Evolutionary conservation across 1,140 invertebrate genomes (phyloP).

Genomic region (Meloidogyne exigua): DNA sequence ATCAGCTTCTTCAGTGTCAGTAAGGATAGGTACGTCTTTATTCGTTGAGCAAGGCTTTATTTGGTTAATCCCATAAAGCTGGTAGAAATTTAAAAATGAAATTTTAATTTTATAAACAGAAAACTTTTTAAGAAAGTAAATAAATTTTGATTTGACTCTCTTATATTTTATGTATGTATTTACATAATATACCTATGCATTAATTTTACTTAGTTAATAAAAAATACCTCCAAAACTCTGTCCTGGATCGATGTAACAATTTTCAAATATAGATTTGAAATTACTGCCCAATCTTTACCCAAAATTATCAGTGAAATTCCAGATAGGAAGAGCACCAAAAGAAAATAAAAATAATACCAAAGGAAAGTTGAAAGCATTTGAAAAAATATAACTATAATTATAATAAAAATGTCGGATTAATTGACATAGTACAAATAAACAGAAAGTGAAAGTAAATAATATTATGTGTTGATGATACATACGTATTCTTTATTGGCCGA

Average conservation of each 20-base stretch:
- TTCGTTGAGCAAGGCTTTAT: constrained; percentile 17
- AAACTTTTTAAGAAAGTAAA: no score
- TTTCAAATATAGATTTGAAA: constrained; percentile 30
- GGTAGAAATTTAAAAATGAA: background rate
- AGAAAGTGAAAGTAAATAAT: no score
- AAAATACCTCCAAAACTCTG: constrained; percentile 16
- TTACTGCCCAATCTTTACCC: constrained; percentile 23
- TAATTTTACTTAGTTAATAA: no score
- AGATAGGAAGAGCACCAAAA: constrained; percentile 20
- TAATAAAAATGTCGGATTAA: no score
- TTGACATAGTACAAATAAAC: no score
- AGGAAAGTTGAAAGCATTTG: constrained; percentile 27
- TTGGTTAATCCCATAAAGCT: constrained; percentile 2
- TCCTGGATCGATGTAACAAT: constrained; percentile 28
- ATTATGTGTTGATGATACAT: no score
- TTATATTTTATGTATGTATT: no score
- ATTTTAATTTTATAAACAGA: background rate
- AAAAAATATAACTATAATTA: no score
- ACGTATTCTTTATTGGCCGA: no score
- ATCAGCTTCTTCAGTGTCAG: background rate
- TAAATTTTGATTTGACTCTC: no score
- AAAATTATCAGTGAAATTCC: constrained; percentile 37
- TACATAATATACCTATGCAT: no score
- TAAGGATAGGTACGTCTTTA: background rate
- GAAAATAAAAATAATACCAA: constrained; percentile 27